A percentile compares a stretch with the other conserved stretches of the same genome.
Conservation (phyloP, 2,797 vertebrate genomes). For the Sebastes taczanowskii region DNA sequence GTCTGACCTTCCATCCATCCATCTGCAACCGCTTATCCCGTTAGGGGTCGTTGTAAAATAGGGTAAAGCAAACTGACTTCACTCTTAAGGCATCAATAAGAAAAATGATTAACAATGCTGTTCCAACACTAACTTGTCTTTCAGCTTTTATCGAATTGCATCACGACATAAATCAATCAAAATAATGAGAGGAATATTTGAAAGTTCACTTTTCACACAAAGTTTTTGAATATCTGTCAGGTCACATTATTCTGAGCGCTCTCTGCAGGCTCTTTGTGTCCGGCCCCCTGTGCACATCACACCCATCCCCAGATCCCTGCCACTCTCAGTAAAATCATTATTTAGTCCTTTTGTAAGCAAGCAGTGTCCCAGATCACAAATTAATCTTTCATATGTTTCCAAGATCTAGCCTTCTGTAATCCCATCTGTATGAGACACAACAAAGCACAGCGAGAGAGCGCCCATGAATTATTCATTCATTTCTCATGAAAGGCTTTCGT, state of each 20-base stretch:
- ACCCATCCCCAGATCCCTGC: constrained; percentile 73
- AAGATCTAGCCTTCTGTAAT: constrained; percentile 88
- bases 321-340: constrained; percentile 85
- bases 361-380: constrained; percentile 86
- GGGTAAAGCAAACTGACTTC: constrained; percentile 13
- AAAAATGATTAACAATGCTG: constrained; percentile 22
- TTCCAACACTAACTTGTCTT: constrained; percentile 11
- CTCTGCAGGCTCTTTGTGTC: constrained; percentile 67
- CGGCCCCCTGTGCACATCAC: constrained; percentile 64
- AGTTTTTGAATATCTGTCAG: constrained; percentile 67
- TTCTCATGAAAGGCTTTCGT: constrained; percentile 88
- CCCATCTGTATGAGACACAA: constrained; percentile 88
- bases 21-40: no score
- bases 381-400: constrained; percentile 91
- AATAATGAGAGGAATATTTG: constrained; percentile 11
- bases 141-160: constrained; percentile 11
- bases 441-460: constrained; percentile 85
- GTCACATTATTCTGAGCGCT: constrained; percentile 56
- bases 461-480: constrained; percentile 86
- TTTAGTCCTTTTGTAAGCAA: constrained; percentile 88
- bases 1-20: constrained; percentile 21
- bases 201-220: constrained; percentile 50
- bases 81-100: constrained; percentile 21
- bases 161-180: constrained; percentile 28
- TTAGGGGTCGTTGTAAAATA: neutral